phyloP scores from a whole-genome alignment of 2,888 invertebrate genomes.

The Drosophila demipolita region DNA sequence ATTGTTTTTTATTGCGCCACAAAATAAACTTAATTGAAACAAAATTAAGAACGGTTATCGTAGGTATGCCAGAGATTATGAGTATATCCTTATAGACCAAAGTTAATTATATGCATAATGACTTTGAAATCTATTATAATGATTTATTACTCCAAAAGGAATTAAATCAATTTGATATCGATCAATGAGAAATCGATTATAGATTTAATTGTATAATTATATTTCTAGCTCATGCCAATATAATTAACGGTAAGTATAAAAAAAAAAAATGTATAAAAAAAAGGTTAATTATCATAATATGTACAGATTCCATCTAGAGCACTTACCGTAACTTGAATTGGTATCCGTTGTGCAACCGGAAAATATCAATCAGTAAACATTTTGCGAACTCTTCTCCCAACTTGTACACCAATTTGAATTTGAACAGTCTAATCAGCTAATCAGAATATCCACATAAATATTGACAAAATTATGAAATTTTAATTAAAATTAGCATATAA shows the following conservation, averaged over 20 bases:
- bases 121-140: not conserved
- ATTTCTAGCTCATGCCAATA: not conserved
- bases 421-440: not conserved
- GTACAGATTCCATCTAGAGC: not conserved
- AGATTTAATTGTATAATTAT: not conserved
- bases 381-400: not conserved
- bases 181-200: not conserved
- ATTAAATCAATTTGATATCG: not conserved
- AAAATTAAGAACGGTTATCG: not conserved
- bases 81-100: not conserved
- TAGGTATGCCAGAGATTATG: not conserved
- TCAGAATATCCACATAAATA: not conserved
- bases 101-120: not conserved
- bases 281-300: not conserved
- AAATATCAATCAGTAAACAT: not conserved
- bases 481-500: not conserved
- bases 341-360: not conserved
- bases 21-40: not conserved
- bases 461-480: not conserved
- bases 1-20: not conserved
- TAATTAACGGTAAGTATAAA: not conserved
- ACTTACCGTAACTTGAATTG: not conserved
- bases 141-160: not conserved
- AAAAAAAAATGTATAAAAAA: not conserved
- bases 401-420: not conserved